Percentiles rank a stretch among this genome's conserved stretches.
Evolutionary conservation across 2,113 vertebrate genomes (phyloP).

Genomic region (Atrichornis clamosus): DNA sequence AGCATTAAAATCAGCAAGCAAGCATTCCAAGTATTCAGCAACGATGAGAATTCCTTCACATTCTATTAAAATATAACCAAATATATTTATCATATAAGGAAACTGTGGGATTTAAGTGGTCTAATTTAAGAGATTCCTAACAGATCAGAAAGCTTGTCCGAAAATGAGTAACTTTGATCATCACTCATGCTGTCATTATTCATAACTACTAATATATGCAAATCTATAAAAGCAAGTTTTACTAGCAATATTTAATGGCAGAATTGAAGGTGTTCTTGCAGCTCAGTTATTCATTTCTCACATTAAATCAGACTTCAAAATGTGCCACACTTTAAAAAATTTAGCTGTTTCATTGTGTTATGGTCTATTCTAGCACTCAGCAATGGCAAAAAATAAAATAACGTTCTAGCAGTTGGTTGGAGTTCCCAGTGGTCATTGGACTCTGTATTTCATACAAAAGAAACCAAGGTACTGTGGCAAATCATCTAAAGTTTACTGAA

Average conservation of each 20-base stretch:
- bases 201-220: background rate
- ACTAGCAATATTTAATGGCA: background rate
- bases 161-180: background rate
- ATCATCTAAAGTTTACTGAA: background rate
- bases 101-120: background rate
- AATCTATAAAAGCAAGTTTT: background rate
- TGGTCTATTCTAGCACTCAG: background rate
- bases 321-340: background rate
- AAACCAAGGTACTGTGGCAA: background rate
- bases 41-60: background rate
- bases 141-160: background rate
- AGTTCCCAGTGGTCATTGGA: background rate
- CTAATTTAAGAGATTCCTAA: background rate
- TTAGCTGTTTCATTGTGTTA: background rate
- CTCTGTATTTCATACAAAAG: background rate
- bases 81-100: background rate
- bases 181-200: background rate
- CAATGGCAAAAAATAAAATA: background rate
- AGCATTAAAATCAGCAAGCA: background rate
- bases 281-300: background rate
- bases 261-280: background rate
- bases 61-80: background rate
- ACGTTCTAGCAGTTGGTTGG: background rate
- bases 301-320: background rate
- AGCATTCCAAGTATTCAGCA: background rate